Base-by-base conservation (phyloP, 2,797 vertebrate species). In the Pampus argenteus region DNA sequence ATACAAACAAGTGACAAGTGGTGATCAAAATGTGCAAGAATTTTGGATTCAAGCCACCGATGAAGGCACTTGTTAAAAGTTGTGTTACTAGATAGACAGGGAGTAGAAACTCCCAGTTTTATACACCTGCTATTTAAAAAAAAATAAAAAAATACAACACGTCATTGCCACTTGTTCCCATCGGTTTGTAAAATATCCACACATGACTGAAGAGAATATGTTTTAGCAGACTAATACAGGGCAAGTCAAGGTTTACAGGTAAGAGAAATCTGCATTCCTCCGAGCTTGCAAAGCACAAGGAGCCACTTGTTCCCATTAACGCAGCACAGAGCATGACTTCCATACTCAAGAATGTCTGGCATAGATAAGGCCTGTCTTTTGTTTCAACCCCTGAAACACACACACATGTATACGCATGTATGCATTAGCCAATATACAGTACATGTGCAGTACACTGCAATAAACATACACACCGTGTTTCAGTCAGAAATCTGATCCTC, bases 291-390 rank as follows among this genome's bases (percentile, higher is more conserved):
- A 10, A 51, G n/a, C 65, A 79, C 72, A 82, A 86, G 52, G 70
- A 86, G 81, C 61, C 67, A 29, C 54, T 78, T 78, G 75, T 79
- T 69, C 74, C 48, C 47, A 42, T 28, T 54, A 44, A 64, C 40
- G 69, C 62, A 57, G 48, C 18, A n/a, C 54, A 68, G 63, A 77
- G 70, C 5, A 57, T 79, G 68, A 89, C 78, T 59, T 64, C 40
- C 54, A 54, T 45, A 73, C 75, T 67, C 3, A 88, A 85, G 81
- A 87, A 88, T 88, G 86, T 89, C 75, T 83, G 72, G 65, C 56
- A 74, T 49, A 85, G 84, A 88, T 83, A 76, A 52, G 23, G 40
- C 29, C n/a, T 45, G 40, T 20, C 9, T 69, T 83, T 74, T 77
- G 42, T 79, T 66, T 82, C 68, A 79, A 29, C 42, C 31, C 49